phyloP scores from a whole-genome alignment of 2,113 vertebrate species.

The Hepsetus odoe region DNA sequence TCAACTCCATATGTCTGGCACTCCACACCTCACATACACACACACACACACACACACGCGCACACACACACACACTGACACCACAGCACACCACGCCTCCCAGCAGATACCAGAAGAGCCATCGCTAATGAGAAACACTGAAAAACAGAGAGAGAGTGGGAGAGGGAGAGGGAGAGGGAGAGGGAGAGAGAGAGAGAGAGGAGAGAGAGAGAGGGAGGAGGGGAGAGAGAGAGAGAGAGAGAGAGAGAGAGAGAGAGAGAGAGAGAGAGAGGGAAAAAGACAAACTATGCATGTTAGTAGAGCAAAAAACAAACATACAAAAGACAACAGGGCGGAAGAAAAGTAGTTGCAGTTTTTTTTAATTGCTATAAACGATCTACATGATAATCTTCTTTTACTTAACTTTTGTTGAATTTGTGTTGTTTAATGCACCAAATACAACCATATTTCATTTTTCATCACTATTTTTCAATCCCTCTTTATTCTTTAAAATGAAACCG shows the following conservation, averaged over 20 bases:
- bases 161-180: conserved; percentile 43
- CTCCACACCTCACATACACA: conserved; percentile 63
- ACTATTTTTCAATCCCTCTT: too few species aligned
- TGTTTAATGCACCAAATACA: too few species aligned
- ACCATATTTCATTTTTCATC: too few species aligned
- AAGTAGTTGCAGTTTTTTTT: neutral
- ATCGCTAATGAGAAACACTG: conserved; percentile 75
- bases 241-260: too few species aligned
- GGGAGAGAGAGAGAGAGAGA: too few species aligned
- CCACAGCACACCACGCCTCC: conserved; percentile 57
- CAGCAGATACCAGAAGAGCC: conserved; percentile 76
- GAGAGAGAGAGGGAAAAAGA: conserved; percentile 7
- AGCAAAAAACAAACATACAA: conserved; percentile 16
- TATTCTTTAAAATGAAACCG: too few species aligned
- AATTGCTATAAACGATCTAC: too few species aligned
- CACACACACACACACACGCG: conserved; percentile 59
- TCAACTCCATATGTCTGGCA: conserved; percentile 83
- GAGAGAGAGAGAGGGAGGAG: too few species aligned
- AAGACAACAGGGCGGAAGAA: neutral
- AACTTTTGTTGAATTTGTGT: too few species aligned
- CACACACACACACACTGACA: conserved; percentile 59
- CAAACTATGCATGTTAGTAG: conserved; percentile 26
- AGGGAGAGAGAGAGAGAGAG: conserved; percentile 65
- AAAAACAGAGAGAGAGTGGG: conserved; percentile 41
- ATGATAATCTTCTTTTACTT: too few species aligned